These are phyloP conservation scores for Numenius arquata DNA, from an alignment of 2,113 vertebrate species.

Conservation along the genomic window DNA sequence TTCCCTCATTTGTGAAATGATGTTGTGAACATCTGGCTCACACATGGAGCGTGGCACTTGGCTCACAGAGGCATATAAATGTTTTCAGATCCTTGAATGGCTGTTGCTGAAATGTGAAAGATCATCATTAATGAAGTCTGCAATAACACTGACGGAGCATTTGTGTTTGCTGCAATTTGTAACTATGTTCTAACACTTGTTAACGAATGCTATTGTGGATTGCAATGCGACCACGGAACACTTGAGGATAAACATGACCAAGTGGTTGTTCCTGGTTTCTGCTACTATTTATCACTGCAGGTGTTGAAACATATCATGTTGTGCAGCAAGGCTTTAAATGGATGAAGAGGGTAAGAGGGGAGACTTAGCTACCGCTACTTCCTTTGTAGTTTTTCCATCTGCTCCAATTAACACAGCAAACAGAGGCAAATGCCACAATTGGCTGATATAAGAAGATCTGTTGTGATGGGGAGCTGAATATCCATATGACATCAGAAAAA, in stretches of 20 bases:
- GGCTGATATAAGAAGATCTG: background rate
- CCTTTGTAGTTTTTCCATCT: conserved; percentile 21
- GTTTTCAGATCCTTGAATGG: conserved; percentile 57
- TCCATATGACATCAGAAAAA: background rate
- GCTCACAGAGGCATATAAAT: conserved; percentile 43
- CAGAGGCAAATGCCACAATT: background rate
- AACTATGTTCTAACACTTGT: conserved; percentile 49
- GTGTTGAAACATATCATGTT: conserved; percentile 40
- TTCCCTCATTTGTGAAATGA: conserved; percentile 28
- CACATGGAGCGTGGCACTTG: conserved; percentile 58
- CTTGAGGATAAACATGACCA: conserved; percentile 40
- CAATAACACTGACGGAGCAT: conserved; percentile 44
- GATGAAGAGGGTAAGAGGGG: background rate
- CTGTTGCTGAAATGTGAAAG: conserved; percentile 64
- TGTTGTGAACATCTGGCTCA: conserved; percentile 56
- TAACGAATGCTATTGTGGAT: conserved; percentile 49
- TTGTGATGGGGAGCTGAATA: background rate
- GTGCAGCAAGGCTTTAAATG: conserved; percentile 37
- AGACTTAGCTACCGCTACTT: background rate
- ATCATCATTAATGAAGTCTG: conserved; percentile 55
- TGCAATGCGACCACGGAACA: background rate
- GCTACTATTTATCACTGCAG: conserved; percentile 43
- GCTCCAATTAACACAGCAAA: background rate
- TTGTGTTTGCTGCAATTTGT: conserved; percentile 61
- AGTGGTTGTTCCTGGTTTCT: conserved; percentile 24